These are phyloP conservation scores for Alfaro cultratus DNA, from an alignment of 2,797 vertebrate species.

Conservation along the genomic window DNA sequence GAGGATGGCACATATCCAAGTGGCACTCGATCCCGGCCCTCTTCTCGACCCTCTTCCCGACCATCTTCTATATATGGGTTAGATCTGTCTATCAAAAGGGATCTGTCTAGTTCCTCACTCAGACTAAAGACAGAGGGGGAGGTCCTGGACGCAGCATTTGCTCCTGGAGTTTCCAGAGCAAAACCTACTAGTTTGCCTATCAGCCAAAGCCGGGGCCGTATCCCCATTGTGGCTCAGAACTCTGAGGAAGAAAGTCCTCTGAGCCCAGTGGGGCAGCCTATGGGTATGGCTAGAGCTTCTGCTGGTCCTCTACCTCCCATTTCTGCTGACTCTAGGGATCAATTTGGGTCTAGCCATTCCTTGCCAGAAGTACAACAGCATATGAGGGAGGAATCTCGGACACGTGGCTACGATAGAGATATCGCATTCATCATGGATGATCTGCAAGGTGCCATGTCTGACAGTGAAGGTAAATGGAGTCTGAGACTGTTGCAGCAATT, in stretches of 20 bases:
- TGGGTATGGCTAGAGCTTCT: conserved; percentile 99
- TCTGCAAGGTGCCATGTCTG: conserved; percentile 99
- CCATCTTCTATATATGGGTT: conserved; percentile 98
- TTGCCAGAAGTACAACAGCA: conserved; percentile 99
- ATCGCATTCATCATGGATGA: conserved; percentile 99
- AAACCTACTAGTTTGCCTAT: conserved; percentile 98
- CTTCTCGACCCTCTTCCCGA: conserved; percentile 95
- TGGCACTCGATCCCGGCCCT: conserved; percentile 92
- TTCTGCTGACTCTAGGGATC: conserved; percentile 97
- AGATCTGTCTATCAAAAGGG: conserved; percentile 95
- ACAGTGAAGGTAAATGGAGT: conserved; percentile 99
- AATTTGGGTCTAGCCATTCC: conserved; percentile 99
- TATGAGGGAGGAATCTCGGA: conserved; percentile 98
- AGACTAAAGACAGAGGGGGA: conserved; percentile 94
- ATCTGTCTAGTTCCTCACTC: conserved; percentile 94
- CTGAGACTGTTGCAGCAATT: conserved; percentile 83
- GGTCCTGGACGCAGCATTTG: conserved; percentile 91
- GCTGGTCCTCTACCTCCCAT: conserved; percentile 98
- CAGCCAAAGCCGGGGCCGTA: conserved; percentile 96
- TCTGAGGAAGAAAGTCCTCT: conserved; percentile 98
- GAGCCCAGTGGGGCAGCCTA: conserved; percentile 98
- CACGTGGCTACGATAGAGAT: conserved; percentile 96
- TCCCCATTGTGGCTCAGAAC: conserved; percentile 98
- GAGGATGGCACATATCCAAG: conserved; percentile 95
- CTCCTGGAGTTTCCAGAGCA: conserved; percentile 88